Conservation (phyloP, 2,888 invertebrate species). For the Steinernema scapterisci region DNA sequence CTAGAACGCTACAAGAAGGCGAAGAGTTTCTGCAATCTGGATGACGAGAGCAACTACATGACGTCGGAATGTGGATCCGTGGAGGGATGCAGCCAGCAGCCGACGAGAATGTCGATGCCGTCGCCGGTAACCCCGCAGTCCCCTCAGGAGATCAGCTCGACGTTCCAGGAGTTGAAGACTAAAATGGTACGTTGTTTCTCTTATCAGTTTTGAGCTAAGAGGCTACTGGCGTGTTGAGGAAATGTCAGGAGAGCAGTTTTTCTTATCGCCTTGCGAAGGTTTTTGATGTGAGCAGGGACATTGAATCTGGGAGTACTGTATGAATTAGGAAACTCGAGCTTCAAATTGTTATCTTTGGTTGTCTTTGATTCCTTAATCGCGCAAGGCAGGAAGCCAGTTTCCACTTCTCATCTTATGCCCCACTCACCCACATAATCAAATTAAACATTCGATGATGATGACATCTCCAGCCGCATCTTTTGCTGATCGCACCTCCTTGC, state of each 20-base stretch:
- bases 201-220: no score
- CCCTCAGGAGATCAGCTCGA: neutral
- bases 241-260: no score
- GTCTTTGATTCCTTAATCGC: neutral
- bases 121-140: neutral
- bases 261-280: no score
- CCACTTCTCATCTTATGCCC: neutral
- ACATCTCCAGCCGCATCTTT: neutral
- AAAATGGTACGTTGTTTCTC: constrained; percentile 2
- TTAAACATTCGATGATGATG: constrained; percentile 15
- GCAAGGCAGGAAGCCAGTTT: neutral
- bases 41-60: constrained; percentile 38
- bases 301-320: no score
- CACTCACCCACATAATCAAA: neutral
- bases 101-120: constrained; percentile 24
- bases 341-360: neutral
- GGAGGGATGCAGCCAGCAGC: constrained; percentile 11
- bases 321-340: no score
- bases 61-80: neutral
- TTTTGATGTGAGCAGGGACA: no score
- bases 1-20: constrained; percentile 65
- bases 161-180: neutral
- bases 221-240: no score
- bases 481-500: constrained; percentile 7
- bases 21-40: constrained; percentile 60